Base-by-base conservation (phyloP, 1,140 invertebrate genomes). In the Neuroterus valhalla region DNA sequence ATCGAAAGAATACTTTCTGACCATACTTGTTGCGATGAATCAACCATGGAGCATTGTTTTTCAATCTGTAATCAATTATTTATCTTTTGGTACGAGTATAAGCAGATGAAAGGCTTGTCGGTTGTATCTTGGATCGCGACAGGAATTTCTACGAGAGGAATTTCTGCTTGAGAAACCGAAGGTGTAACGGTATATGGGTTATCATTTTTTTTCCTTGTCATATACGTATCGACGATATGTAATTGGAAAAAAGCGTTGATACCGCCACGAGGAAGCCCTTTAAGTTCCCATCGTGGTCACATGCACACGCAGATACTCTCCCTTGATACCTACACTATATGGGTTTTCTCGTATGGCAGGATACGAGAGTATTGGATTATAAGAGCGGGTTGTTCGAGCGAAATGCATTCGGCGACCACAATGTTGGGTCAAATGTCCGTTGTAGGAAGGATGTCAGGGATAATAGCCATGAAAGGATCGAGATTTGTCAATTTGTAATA, bases 401-500 rank as follows among this genome's bases (percentile, higher is more conserved):
- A 62, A 62, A 62, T 62, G 55, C 55, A 38, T 31, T 62, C 31
- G 55, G 46, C n/a, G 55, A 62, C 55, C 55, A 62, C 55, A 62
- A 62, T 15, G 55, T 62, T n/a, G 55, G 55, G 55, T 62, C 55
- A 62, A 62, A 62, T 62, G 55, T 62, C 55, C 55, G 31, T n/a
- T 62, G 23, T 62, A 62, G 55, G 21, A 62, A 62, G 55, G 55
- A 62, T 62, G 55, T 62, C 55, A 31, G 55, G 26, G 55, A 62
- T 62, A 62, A 62, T 62, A 31, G 52, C 52, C 52, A 62, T 62
- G 52, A 62, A 62, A 62, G 52, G 52, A 62, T 62, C 52, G 8
- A 62, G 52, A 62, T 62, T 62, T 62, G 26, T 62, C 55, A 62
- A 62, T 62, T 62, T 62, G 55, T 62, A 62, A 48, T 48, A 38